Evolutionary conservation across 2,797 vertebrate species (phyloP).

Genomic region (Poecilia wingei): DNA sequence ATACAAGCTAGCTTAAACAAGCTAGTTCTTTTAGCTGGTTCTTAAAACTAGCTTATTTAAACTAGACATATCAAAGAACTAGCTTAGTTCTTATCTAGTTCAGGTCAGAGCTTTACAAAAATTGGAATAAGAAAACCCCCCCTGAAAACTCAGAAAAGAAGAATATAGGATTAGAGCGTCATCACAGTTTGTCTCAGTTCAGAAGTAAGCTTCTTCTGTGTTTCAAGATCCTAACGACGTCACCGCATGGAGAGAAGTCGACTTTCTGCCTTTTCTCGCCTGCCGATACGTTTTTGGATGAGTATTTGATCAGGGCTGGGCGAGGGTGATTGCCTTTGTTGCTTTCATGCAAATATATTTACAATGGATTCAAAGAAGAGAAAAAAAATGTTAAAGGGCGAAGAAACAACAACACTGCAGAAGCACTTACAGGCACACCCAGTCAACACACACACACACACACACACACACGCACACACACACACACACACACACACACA

Average conservation of each 20-base stretch:
- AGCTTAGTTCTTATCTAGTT: too few relatives aligned
- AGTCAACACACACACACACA: neutral
- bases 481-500: conserved; percentile 7
- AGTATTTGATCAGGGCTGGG: neutral
- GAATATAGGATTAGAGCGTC: neutral
- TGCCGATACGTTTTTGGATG: neutral
- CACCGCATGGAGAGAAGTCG: conserved; percentile 4
- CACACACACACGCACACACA: neutral
- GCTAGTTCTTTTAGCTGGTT: too few relatives aligned
- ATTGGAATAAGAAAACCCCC: neutral
- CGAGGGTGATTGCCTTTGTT: neutral
- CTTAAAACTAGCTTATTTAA: too few relatives aligned
- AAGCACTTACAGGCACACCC: conserved; percentile 22
- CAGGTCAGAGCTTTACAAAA: neutral
- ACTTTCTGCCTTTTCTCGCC: conserved; percentile 12
- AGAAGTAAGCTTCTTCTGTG: neutral
- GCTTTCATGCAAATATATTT: conserved; percentile 40
- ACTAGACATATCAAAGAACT: too few relatives aligned
- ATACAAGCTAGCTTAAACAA: too few relatives aligned
- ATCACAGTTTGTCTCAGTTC: neutral
- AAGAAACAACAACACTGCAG: conserved; percentile 20
- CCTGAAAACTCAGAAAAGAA: neutral
- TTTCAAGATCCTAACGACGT: neutral
- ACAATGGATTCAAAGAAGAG: conserved; percentile 17
- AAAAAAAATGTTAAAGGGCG: conserved; percentile 37